Base-by-base conservation (phyloP, 2,113 vertebrate species). In the Maccullochella peelii region DNA sequence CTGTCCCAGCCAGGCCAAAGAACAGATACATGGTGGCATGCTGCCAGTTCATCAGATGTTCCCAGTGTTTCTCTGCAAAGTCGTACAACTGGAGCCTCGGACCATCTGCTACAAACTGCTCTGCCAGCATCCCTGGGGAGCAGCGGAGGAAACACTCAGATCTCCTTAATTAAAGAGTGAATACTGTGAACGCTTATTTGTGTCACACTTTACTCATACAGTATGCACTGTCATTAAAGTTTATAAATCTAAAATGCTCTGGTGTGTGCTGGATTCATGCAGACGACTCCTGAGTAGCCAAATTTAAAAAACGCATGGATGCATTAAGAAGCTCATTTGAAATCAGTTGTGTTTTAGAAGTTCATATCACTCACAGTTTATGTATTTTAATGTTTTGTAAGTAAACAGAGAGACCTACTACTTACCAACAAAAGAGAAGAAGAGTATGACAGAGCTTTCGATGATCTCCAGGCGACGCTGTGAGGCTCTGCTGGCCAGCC, bases 1-100 rank as follows among this genome's bases (percentile, higher is more conserved):
- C 93, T 11, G 95, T 78, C 0, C 95, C 98, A 1, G 96, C 83
- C 86, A 99, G 91, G 30, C 95, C 96, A 11, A 97, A 98, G 94
- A 99, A 98, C 74, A 99, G 92, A 86, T 99, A 99, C 97, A 99
- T 99, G 87, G 97, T 98, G 76, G 94, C 87, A 15, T 99, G 98
- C 62, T 99, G 98, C 98, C 98, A 99, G 92, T 96, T 96, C 91
- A 96, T 95, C 82, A 97, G 86, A 44, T 95, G 87, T 12, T 95
- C 86, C 97, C 98, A 98, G 40, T 95, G 96, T 62, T 97, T 92
- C 83, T 96, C 95, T 50, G 96, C 89, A 0, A 95, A 94, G 89
- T 98, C 89, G 36, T 98, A 98, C 81, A 99, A 78, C 63, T 93
- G 95, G 75, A 99, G 89, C 59, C 92, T 92, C 16, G 97, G 97